Evolutionary conservation across 1,140 invertebrate genomes (phyloP), one percentile per base, ranked within the genome.

Genomic region (Neocloeon triangulifer): DNA sequence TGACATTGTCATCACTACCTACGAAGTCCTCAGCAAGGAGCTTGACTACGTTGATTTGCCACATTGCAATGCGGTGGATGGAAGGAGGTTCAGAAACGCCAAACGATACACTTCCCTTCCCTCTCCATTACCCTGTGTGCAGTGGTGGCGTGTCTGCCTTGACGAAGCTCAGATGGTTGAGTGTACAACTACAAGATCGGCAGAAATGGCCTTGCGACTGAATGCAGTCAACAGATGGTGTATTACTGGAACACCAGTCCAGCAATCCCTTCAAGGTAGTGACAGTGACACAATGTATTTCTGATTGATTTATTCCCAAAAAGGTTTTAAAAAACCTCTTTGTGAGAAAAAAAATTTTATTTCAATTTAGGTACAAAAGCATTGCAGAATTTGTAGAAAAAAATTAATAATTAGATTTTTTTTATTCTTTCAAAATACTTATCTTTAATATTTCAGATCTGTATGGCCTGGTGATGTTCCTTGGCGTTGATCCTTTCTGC

Each of bases 121-220:
- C 4, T 59, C 64, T 18, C 74, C 78, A 4, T 47, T 82, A 1
- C 50, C 62, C 1, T 59, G 62, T 43, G 56, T 82, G 1, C 49
- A 69, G 29, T 84, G 73, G 72, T 81, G 74, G 75, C 56, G 78
- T 23, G 53, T 80, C 16, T 77, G 73, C 46, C 51, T 82, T 9
- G 78, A 84, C 55, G 78, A 84, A 56, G 77, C 75, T 22, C 78
- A 84, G 54, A 77, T 78, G 61, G 73, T 80, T 1, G 77, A 80
- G 48, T 56, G 57, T 37, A 53, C 59, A 1, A 55, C 61, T 3
- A 58, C 57, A 19, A 59, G 54, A 47, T 59, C 58, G 21, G 62
- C 70, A 2, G 52, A 60, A 39, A 73, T 82, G 69, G 72, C 69
- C 1, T 43, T 55, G 12, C 47, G 58, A 39, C 43, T 78, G 15